Conservation (phyloP, 2,888 invertebrate genomes). For the Rugalucina vietnamica region DNA sequence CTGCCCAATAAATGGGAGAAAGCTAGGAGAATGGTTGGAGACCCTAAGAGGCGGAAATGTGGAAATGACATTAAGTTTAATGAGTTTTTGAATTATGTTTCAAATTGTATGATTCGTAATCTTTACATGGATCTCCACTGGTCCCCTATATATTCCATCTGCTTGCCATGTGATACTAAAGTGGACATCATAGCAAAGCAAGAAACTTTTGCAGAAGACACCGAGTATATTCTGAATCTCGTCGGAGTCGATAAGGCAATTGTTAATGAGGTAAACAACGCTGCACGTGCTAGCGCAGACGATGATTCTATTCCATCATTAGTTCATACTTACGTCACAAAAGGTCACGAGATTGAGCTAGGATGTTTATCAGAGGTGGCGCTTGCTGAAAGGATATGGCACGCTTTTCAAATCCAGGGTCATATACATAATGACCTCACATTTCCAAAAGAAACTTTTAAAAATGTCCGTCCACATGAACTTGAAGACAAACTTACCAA, state of each 20-base stretch:
- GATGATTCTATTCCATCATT: constrained; percentile 23
- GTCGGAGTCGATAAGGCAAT: constrained; percentile 37
- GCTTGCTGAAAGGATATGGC: constrained; percentile 47
- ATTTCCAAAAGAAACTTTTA: constrained; percentile 38
- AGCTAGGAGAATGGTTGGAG: constrained; percentile 30
- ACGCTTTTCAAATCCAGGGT: constrained; percentile 53
- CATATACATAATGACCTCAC: constrained; percentile 46
- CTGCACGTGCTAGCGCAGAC: constrained; percentile 19
- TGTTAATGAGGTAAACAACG: constrained; percentile 27
- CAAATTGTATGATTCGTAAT: neutral
- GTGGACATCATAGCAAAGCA: constrained; percentile 50
- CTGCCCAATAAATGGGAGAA: constrained; percentile 54
- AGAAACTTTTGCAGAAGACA: constrained; percentile 55
- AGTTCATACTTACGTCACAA: constrained; percentile 50
- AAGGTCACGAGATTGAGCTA: constrained; percentile 41
- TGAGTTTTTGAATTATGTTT: constrained; percentile 31
- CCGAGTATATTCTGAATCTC: constrained; percentile 47
- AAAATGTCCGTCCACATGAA: neutral
- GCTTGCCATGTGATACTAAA: constrained; percentile 40
- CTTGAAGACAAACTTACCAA: constrained; percentile 27
- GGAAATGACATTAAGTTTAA: constrained; percentile 51
- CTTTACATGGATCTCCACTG: constrained; percentile 41
- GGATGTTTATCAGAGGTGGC: constrained; percentile 43
- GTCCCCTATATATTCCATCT: constrained; percentile 56
- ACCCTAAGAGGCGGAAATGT: constrained; percentile 13